Evolutionary conservation across 2,888 invertebrate species (phyloP), one percentile per base, ranked within the genome.

Genomic region (Drosophila koepferae): DNA sequence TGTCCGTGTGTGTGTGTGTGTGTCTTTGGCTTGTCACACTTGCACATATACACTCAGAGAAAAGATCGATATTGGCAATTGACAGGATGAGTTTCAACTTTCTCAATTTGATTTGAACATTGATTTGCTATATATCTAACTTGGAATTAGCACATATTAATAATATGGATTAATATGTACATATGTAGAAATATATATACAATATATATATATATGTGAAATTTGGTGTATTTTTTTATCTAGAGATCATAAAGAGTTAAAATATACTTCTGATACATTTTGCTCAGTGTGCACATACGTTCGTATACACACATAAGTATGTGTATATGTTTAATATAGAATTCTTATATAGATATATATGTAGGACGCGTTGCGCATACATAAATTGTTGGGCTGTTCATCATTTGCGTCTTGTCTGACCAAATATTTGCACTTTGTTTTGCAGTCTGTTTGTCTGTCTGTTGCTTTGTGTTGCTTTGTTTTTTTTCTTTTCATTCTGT

Each of bases 311-410:
- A 23, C 3, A 49, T 31, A 12, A 8, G 20, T 20, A 43, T 20
- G 46, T 23, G 44, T 54, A 60, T 61, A 51, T 41, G 54, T 41
- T 41, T 46, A 51, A 48, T 62, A 60, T 72, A 65, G 49, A 66
- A 58, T 67, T 55, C 68, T 63, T 71, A 41, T 68, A 55, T 60
- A 70, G 67, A 54, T 64, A 54, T 54, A 40, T 51, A 56, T 60
- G 58, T 48, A 41, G 77, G 64, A 82, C 66, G 77, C 81, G 78
- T 75, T 78, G 74, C 63, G 80, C 77, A 86, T 86, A 81, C 82
- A 74, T 82, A 84, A 82, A 80, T 70, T 81, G 65, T 49, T 74
- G 46, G 72, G 71, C 72, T 72, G 82, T 81, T 82, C 85, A 82
- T 85, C 84, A 86, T 74, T 72, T 79, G 73, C 64, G 72, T 54